Conservation (phyloP, 1,140 invertebrate genomes). For the Leptinotarsa undecemlineata region DNA sequence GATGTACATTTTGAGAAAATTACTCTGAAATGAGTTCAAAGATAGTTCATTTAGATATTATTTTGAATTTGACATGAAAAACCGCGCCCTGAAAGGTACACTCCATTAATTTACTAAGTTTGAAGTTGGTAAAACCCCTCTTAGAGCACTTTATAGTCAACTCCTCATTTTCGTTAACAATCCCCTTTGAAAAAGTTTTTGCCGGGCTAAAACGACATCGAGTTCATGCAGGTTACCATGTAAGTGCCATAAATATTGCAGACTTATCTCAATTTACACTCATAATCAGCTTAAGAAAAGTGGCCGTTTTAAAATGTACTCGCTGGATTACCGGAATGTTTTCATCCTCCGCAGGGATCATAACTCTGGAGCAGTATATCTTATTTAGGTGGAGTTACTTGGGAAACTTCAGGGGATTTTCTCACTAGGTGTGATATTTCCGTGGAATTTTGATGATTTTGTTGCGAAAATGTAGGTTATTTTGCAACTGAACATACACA, state of each 20-base stretch:
- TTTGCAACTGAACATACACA: too few relatives aligned
- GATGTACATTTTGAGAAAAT: not conserved
- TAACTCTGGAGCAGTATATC: conserved; percentile 47
- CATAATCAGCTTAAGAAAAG: conserved; percentile 58
- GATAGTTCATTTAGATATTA: not conserved
- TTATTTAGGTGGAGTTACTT: conserved; percentile 40
- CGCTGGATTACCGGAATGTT: conserved; percentile 48
- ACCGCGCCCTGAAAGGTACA: conserved; percentile 18
- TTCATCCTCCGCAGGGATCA: conserved; percentile 36
- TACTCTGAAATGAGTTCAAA: not conserved
- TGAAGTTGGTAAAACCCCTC: conserved; percentile 15
- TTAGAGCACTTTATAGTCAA: conserved; percentile 12
- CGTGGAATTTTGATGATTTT: not conserved
- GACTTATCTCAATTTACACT: conserved; percentile 57
- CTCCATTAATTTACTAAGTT: conserved; percentile 20
- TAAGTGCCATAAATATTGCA: conserved; percentile 56
- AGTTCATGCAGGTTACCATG: conserved; percentile 45
- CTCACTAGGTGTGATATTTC: not conserved
- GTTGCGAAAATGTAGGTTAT: too few relatives aligned
- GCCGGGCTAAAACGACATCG: conserved; percentile 8
- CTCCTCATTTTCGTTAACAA: conserved; percentile 21
- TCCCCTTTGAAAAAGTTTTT: conserved; percentile 24
- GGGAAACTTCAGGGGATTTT: not conserved
- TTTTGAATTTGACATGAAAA: not conserved
- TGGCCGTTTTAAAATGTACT: conserved; percentile 56